Evolutionary conservation across 2,113 vertebrate species (phyloP).

Genomic region (Rissa tridactyla): DNA sequence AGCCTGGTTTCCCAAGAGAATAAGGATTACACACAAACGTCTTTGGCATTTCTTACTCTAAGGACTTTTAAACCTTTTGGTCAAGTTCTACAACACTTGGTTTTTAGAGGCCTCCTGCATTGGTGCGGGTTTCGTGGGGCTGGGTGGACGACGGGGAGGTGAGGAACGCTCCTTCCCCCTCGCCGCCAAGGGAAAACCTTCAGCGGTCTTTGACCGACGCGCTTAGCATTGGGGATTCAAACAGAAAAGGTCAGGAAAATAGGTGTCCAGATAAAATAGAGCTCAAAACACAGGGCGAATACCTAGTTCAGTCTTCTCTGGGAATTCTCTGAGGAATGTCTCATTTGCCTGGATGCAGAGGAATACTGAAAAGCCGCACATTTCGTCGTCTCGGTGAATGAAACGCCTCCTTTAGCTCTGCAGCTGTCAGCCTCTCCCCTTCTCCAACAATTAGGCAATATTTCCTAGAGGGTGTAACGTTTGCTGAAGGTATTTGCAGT

Average conservation of each 20-base stretch:
- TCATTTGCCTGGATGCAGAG: rapidly evolving
- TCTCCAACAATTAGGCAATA: background rate
- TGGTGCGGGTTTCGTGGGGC: background rate
- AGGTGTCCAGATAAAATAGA: background rate
- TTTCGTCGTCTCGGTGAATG: rapidly evolving
- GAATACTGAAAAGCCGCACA: background rate
- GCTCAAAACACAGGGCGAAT: background rate
- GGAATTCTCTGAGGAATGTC: background rate
- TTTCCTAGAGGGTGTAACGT: conserved; percentile 30
- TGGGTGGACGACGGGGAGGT: background rate
- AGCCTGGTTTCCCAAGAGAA: background rate
- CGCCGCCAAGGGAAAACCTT: background rate
- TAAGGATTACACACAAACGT: background rate
- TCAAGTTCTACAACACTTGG: background rate
- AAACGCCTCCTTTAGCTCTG: background rate
- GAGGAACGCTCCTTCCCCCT: background rate
- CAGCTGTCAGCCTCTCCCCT: background rate
- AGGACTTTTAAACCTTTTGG: background rate
- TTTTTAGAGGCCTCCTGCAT: background rate
- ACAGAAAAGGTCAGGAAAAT: background rate
- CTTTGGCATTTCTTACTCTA: background rate
- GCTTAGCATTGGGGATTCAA: background rate
- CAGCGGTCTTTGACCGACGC: rapidly evolving
- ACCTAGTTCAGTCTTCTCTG: background rate
- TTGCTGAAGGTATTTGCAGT: background rate